A percentile compares a stretch with the other conserved stretches of the same genome.
phyloP scores from a whole-genome alignment of 2,888 invertebrate species.

The Caenorhabditis macrosperma region DNA sequence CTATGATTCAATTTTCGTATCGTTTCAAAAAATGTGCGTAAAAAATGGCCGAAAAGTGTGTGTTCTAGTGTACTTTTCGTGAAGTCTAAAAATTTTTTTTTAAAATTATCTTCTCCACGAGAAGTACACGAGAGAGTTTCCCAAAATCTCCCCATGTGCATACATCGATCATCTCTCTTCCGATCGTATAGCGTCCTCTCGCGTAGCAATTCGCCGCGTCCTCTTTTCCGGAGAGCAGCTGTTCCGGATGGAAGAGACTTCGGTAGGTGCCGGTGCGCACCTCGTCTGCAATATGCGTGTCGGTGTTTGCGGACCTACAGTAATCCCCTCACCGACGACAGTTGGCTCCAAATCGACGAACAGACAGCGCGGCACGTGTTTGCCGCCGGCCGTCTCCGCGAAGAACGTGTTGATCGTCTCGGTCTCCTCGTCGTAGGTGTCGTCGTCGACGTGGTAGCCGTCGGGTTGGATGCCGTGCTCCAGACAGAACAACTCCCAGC shows the following conservation, averaged over 20 bases:
- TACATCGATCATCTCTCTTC: slow-evolving; percentile 86
- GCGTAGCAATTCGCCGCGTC: slow-evolving; percentile 79
- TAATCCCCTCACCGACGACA: slow-evolving; percentile 75
- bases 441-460: slow-evolving; percentile 68
- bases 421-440: slow-evolving; percentile 84
- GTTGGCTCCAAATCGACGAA: slow-evolving; percentile 76
- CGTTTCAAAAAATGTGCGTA: too few relatives aligned
- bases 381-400: slow-evolving; percentile 88
- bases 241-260: slow-evolving; percentile 93
- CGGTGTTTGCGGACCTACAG: too few relatives aligned
- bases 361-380: slow-evolving; percentile 69
- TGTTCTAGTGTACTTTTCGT: too few relatives aligned
- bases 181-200: slow-evolving; percentile 81
- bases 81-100: too few relatives aligned
- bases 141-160: slow-evolving; percentile 4
- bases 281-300: slow-evolving; percentile 81
- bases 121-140: too few relatives aligned
- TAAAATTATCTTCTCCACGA: not conserved
- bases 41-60: too few relatives aligned
- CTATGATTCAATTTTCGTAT: too few relatives aligned
- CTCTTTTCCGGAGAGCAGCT: slow-evolving; percentile 92
- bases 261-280: slow-evolving; percentile 82
- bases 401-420: slow-evolving; percentile 90
- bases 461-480: slow-evolving; percentile 83
- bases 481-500: slow-evolving; percentile 84